Conservation (phyloP, 2,113 vertebrate genomes). For the Corynorhinus townsendii region DNA sequence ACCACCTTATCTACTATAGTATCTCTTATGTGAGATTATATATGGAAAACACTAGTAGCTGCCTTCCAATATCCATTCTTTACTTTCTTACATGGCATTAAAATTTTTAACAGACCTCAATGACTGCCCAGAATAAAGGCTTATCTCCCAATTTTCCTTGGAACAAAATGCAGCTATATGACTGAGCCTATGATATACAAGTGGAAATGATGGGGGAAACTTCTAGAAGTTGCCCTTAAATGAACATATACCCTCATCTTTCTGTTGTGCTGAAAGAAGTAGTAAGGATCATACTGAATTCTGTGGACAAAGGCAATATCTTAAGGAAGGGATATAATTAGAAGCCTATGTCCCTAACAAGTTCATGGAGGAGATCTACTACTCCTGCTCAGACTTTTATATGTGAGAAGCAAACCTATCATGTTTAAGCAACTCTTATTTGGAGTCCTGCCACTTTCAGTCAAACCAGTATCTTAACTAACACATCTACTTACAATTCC, state of each 20-base stretch:
- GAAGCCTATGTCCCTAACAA: neutral
- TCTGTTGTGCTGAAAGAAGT: neutral
- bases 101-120: slow-evolving; percentile 1
- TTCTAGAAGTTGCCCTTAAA: neutral
- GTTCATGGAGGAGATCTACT: neutral
- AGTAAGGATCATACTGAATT: neutral
- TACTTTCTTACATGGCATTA: neutral
- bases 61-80: neutral
- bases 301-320: neutral
- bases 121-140: neutral
- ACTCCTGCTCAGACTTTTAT: neutral
- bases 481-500: slow-evolving; percentile 92
- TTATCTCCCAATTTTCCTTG: neutral
- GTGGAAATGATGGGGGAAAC: neutral
- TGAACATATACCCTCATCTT: neutral
- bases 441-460: neutral
- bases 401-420: neutral
- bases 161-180: neutral
- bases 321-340: neutral
- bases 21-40: neutral
- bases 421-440: neutral
- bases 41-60: neutral
- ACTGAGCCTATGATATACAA: neutral
- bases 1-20: neutral
- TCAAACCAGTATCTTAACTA: neutral